Percentiles rank a stretch among this genome's conserved stretches.
Conservation (phyloP, 35 echinoderm and acorn worm species). For the Ophiothrix spiculata region DNA sequence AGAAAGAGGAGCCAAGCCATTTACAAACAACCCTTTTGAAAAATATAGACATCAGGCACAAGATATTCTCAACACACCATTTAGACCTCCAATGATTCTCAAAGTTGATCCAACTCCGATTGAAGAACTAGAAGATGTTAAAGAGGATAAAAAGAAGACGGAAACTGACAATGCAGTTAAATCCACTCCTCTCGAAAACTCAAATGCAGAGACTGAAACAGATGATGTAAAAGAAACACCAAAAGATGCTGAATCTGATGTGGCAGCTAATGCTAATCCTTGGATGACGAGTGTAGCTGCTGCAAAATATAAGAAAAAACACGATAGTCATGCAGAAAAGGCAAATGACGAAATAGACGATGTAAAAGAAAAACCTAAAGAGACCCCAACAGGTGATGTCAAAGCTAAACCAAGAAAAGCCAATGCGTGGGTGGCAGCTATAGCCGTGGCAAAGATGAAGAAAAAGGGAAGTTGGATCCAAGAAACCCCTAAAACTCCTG, state of each 20-base stretch:
- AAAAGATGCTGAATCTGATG: not conserved
- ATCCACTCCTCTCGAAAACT: not conserved
- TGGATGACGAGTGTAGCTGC: not conserved
- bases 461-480: not conserved
- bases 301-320: not conserved
- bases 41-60: conserved; percentile 12
- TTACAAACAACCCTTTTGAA: too few relatives aligned
- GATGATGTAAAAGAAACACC: not conserved
- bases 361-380: not conserved
- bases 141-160: not conserved
- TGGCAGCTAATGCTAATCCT: too few relatives aligned
- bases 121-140: not conserved
- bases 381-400: not conserved
- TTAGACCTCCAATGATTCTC: not conserved
- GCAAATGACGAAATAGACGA: not conserved
- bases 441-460: not conserved
- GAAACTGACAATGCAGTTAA: not conserved
- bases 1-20: conserved; percentile 21
- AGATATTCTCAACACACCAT: conserved; percentile 20
- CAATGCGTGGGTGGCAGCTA: not conserved
- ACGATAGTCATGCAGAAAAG: not conserved
- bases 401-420: too few relatives aligned
- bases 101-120: not conserved
- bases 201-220: not conserved
- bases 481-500: not conserved